Percentiles rank a stretch among this genome's conserved stretches.
Conservation (phyloP, 2,797 vertebrate species). For the Gymnoscopelus microlampas region DNA sequence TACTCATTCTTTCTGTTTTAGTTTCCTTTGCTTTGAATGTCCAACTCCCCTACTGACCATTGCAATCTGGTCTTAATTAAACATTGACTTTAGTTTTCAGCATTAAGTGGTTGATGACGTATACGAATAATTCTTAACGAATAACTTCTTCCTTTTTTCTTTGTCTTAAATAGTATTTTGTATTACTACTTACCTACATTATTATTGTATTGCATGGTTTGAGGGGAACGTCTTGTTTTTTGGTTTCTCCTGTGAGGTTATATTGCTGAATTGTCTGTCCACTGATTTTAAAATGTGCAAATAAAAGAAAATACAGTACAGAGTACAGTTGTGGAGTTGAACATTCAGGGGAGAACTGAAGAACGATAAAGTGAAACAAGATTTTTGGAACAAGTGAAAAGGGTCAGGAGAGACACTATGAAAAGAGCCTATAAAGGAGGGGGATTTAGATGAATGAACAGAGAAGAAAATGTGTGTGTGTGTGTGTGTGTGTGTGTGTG, state of each 20-base stretch:
- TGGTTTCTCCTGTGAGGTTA: too few species aligned
- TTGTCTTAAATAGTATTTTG: too few species aligned
- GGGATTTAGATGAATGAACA: slow-evolving; percentile 63
- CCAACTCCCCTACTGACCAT: slow-evolving; percentile 56
- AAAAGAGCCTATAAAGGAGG: slow-evolving; percentile 40
- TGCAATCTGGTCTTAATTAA: slow-evolving; percentile 36
- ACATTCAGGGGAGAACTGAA: slow-evolving; percentile 38
- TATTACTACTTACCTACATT: too few species aligned
- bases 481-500: too few species aligned
- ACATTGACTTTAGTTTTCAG: slow-evolving; percentile 49
- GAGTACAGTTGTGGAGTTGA: neutral
- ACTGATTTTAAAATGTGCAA: neutral
- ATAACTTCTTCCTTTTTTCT: too few species aligned
- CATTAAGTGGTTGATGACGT: slow-evolving; percentile 20
- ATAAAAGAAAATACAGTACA: slow-evolving; percentile 19
- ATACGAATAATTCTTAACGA: too few species aligned
- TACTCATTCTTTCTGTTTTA: neutral
- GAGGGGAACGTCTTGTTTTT: too few species aligned
- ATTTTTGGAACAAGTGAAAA: slow-evolving; percentile 36
- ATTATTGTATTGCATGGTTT: too few species aligned
- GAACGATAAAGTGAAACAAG: slow-evolving; percentile 46
- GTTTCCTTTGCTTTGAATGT: slow-evolving; percentile 29
- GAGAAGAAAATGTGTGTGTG: neutral
- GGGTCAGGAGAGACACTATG: slow-evolving; percentile 20
- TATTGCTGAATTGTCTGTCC: too few species aligned